Evolutionary conservation across 2,888 invertebrate genomes (phyloP).

Genomic region (Lobophora halterata): DNA sequence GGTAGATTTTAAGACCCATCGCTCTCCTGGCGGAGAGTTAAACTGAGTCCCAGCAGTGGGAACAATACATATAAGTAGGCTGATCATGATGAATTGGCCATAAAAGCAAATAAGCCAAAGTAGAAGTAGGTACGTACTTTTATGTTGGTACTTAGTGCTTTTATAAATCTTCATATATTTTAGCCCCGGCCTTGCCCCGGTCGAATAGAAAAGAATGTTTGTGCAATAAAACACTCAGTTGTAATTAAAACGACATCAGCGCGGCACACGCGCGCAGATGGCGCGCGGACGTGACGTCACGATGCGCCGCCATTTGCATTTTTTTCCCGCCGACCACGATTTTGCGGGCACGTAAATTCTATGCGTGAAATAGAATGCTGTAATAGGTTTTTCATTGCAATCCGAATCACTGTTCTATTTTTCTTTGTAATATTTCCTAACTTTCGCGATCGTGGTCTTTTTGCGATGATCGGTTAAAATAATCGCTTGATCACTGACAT

Average conservation of each 20-base stretch:
- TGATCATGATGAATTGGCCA: too few relatives aligned
- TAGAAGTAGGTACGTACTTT: too few relatives aligned
- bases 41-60: too few relatives aligned
- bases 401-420: conserved; percentile 10
- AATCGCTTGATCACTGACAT: too few relatives aligned
- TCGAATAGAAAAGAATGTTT: conserved; percentile 32
- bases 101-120: too few relatives aligned
- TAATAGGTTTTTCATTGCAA: conserved; percentile 28
- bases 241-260: conserved; percentile 60
- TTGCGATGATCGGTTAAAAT: background rate
- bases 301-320: conserved; percentile 60
- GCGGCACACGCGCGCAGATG: conserved; percentile 45
- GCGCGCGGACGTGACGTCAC: conserved; percentile 61
- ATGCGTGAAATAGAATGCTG: conserved; percentile 26
- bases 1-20: too few relatives aligned
- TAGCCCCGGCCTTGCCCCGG: conserved; percentile 7
- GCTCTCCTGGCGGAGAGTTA: too few relatives aligned
- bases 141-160: too few relatives aligned
- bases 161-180: too few relatives aligned
- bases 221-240: conserved; percentile 50
- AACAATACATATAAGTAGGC: too few relatives aligned
- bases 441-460: conserved; percentile 5
- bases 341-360: conserved; percentile 39
- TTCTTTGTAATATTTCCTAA: background rate
- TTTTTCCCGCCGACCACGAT: conserved; percentile 58